Percentiles rank a stretch among this genome's conserved stretches.
Conservation (phyloP, 2,888 invertebrate genomes). For the Agrypnus murinus region DNA sequence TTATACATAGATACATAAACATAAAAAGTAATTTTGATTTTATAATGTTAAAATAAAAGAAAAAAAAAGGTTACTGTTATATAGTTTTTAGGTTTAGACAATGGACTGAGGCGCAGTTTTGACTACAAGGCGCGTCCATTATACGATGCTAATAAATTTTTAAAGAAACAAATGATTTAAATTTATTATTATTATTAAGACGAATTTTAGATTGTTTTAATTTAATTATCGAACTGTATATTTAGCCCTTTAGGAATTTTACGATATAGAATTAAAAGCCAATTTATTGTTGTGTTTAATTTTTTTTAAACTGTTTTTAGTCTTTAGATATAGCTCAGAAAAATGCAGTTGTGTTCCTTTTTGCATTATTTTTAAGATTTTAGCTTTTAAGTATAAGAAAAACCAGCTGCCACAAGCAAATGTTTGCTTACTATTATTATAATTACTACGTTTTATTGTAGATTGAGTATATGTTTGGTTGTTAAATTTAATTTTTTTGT, state of each 20-base stretch:
- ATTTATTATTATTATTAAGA: constrained; percentile 34
- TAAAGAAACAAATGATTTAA: neutral
- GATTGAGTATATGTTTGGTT: constrained; percentile 44
- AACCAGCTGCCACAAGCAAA: constrained; percentile 34
- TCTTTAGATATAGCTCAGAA: constrained; percentile 3
- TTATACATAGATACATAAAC: constrained; percentile 9
- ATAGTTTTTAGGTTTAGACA: constrained; percentile 54
- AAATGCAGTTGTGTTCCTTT: constrained; percentile 42
- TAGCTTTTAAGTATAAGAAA: constrained; percentile 22
- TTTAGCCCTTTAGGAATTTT: constrained; percentile 31
- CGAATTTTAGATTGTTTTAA: constrained; percentile 36
- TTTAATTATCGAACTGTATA: constrained; percentile 27
- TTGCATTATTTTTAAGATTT: constrained; percentile 18
- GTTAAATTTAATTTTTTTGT: constrained; percentile 54
- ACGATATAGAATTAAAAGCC: constrained; percentile 15
- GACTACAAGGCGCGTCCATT: constrained; percentile 51
- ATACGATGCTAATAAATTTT: constrained; percentile 27
- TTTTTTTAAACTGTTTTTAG: constrained; percentile 22
- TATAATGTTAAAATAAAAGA: constrained; percentile 34
- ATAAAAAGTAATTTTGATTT: constrained; percentile 33
- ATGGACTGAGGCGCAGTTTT: constrained; percentile 52
- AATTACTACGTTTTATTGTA: constrained; percentile 29
- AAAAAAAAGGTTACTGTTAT: constrained; percentile 55
- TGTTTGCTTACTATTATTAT: constrained; percentile 25
- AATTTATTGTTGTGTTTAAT: constrained; percentile 20